Evolutionary conservation across 2,797 vertebrate genomes (phyloP), one percentile per base, ranked within the genome.

Genomic region (Pogonophryne albipinna): DNA sequence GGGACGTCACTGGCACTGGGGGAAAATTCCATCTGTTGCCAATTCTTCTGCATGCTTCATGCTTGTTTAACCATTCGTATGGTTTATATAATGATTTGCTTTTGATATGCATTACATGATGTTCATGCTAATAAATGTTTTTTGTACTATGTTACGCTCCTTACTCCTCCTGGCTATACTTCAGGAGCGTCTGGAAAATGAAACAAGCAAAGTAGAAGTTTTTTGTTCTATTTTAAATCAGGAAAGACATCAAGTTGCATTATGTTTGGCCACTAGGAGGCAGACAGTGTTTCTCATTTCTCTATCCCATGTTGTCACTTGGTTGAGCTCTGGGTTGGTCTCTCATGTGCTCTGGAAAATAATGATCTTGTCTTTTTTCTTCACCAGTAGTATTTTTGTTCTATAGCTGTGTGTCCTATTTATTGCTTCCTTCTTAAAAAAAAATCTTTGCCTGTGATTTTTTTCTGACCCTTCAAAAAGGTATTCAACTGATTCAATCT

Each of bases 11-110:
- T 66, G 68, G 34, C 85, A 84, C 57, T 27, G 55, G 74, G 68
- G 83, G 80, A 58, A 90, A 85, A 85, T 86, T 91, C 88, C 90
- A 91, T 95, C 90, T 89, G 92, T 84, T 90, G 86, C 83, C 83
- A 87, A 64, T 71, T 78, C 80, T 68, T 80, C 77, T 82, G 91
- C 74, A 87, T 87, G 85, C 85, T 91, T 91, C 81, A 87, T 80
- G 89, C 90, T 78, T 86, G 70, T 92, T 90, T 71, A 57, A 27
- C 51, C 58, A 34, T 84, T 89, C 74, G 80, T 74, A 68, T 81
- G 74, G 70, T 76, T 89, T 75, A 57, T 71, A 42, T 85, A 64
- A 81, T 80, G 63, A 71, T 78, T 80, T 74, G 66, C 78, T 71
- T 80, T 70, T 71, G 53, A 79, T 68, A 64, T 71, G 79, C 69